Base-by-base conservation (phyloP, 2,113 vertebrate species). In the Chionis minor region DNA sequence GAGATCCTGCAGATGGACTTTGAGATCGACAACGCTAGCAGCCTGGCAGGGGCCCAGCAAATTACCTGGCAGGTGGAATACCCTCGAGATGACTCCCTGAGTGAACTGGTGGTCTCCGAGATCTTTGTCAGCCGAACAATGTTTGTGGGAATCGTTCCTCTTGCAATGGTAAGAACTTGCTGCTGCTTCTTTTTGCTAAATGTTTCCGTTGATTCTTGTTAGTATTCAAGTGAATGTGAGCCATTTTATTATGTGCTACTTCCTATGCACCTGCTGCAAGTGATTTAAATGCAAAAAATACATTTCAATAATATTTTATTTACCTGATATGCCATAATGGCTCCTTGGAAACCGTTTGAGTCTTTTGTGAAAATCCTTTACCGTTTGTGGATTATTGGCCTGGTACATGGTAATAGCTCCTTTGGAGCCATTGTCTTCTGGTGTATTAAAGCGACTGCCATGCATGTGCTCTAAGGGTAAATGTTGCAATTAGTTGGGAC, bases 1-100 rank as follows among this genome's bases (percentile, higher is more conserved):
- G 99, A 99, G 97, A 98, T 99, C 98, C 98, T 99, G 97, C 99
- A 99, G 97, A 98, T 99, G 97, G 99, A 99, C 81, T 99, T 99
- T 21, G 99, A 99, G 93, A 95, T 99, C 0, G 99, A 99, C 96
- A 99, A 99, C 45, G 97, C 98, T 45, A 99, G 99, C 73, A 98
- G 97, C 84, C 97, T 98, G 96, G 98, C 98, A 1, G 98, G 99
- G 8, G 99, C 98, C 13, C 99, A 99, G 96, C 98, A 99, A 27
- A 98, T 99, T 9, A 99, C 98, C 96, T 99, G 99, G 99, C 99
- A 98, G 88, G 97, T 99, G 16, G 99, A 99, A 86, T 99, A 99
- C 73, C 98, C 98, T 0, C 94, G 88, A 12, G 98, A 98, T 10
- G 98, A 98, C 9, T 96, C 98, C 2, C 17, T 94, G 15, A 98